Evolutionary conservation across 2,113 vertebrate genomes (phyloP).

Genomic region (Corythoichthys intestinalis): DNA sequence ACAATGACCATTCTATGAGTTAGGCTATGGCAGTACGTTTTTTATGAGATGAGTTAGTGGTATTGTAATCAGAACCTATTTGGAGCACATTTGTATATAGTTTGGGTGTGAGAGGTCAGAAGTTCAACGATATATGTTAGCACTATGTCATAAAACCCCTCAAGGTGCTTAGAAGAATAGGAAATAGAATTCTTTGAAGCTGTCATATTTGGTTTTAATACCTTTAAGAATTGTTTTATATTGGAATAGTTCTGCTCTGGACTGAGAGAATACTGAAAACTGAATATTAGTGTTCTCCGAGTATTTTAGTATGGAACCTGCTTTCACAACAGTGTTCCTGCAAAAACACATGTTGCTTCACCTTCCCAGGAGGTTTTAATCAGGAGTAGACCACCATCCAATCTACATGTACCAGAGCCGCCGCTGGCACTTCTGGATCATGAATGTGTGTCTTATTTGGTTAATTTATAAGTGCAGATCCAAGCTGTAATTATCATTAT

Average conservation of each 20-base stretch:
- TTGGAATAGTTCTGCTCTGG: neutral
- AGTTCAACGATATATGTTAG: too few relatives aligned
- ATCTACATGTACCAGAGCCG: conserved; percentile 46
- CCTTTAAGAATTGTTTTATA: neutral
- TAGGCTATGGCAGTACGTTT: neutral
- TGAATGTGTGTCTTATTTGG: conserved; percentile 57
- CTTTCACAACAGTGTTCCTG: neutral
- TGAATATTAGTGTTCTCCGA: neutral
- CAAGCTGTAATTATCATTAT: conserved; percentile 73
- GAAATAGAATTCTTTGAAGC: neutral
- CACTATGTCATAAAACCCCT: neutral
- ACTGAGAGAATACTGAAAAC: neutral
- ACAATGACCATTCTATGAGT: too few relatives aligned
- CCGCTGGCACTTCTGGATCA: conserved; percentile 49
- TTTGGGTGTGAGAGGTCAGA: too few relatives aligned
- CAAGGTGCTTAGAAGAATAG: neutral
- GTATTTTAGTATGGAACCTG: neutral
- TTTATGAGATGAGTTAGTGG: neutral
- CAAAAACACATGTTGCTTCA: neutral
- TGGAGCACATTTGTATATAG: too few relatives aligned
- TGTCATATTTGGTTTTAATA: neutral
- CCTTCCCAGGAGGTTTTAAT: conserved; percentile 86
- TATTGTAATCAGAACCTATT: neutral
- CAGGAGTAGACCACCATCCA: conserved; percentile 83
- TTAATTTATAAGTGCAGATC: conserved; percentile 65